Percentiles rank a stretch among this genome's conserved stretches.
phyloP scores from a whole-genome alignment of 2,113 vertebrate species.

The Pseudorectes ferrugineus region DNA sequence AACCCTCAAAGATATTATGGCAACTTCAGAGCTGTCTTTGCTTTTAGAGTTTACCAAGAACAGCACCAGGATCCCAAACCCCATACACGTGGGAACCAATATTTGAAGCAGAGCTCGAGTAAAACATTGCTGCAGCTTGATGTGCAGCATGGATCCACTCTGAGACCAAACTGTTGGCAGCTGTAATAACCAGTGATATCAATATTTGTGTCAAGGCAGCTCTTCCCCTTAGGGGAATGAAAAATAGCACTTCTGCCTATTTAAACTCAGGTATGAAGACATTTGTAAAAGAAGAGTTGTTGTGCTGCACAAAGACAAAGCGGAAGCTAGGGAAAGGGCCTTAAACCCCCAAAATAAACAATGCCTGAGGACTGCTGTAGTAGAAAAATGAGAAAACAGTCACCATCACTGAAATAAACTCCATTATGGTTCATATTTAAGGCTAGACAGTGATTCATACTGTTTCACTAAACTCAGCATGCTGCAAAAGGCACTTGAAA shows the following conservation, averaged over 20 bases:
- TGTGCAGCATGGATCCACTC: background rate
- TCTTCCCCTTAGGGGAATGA: background rate
- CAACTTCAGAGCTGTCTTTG: background rate
- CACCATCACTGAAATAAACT: background rate
- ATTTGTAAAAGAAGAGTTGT: background rate
- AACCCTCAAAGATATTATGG: background rate
- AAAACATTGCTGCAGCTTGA: background rate
- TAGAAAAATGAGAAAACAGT: background rate
- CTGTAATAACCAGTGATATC: conserved; percentile 3
- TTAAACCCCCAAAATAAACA: background rate
- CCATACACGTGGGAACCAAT: background rate
- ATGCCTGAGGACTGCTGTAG: background rate
- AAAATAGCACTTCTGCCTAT: background rate
- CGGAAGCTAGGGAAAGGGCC: background rate
- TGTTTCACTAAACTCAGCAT: conserved; percentile 51
- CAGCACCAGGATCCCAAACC: background rate
- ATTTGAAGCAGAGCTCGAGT: background rate
- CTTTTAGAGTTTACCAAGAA: background rate
- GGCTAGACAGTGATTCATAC: conserved; percentile 51
- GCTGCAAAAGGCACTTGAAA: conserved; percentile 56
- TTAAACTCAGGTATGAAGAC: background rate
- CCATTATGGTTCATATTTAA: conserved; percentile 21
- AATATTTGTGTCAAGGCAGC: conserved; percentile 23
- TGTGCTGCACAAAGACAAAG: background rate
- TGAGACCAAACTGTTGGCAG: background rate